Evolutionary conservation across 2,113 vertebrate species (phyloP).

Genomic region (Tauraco erythrolophus): DNA sequence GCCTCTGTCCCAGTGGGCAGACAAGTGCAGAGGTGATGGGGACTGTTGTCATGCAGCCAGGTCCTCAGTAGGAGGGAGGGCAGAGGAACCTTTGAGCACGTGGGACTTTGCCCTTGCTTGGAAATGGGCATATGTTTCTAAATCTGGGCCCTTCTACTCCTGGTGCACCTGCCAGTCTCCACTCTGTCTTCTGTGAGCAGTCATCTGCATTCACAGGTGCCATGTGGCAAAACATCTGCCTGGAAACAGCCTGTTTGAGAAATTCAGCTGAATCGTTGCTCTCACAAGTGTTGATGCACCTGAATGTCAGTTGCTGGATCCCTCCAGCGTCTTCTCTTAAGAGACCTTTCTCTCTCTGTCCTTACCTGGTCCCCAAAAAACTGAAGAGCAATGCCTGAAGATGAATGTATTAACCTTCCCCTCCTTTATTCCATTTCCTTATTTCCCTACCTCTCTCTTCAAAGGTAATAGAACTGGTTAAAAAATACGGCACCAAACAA

Average conservation of each 20-base stretch:
- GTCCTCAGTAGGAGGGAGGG: background rate
- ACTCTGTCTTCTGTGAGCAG: background rate
- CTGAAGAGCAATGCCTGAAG: background rate
- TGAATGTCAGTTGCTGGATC: background rate
- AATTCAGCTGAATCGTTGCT: background rate
- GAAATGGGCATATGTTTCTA: background rate
- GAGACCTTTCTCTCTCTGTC: background rate
- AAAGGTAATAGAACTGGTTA: constrained; percentile 97
- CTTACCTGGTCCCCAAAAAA: background rate
- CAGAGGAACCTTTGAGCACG: background rate
- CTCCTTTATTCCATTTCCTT: background rate
- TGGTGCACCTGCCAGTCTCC: background rate
- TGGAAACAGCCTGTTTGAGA: background rate
- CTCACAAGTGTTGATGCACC: background rate
- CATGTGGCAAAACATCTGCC: background rate
- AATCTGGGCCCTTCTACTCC: background rate
- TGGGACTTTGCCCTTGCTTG: background rate
- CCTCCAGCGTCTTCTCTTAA: background rate
- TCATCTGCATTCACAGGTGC: background rate
- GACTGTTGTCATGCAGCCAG: background rate
- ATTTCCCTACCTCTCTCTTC: background rate
- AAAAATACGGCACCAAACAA: constrained; percentile 94
- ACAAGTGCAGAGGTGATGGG: background rate
- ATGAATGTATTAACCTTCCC: background rate
- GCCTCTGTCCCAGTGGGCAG: background rate